Evolutionary conservation across 2,113 vertebrate species (phyloP).

Genomic region (Phycodurus eques): DNA sequence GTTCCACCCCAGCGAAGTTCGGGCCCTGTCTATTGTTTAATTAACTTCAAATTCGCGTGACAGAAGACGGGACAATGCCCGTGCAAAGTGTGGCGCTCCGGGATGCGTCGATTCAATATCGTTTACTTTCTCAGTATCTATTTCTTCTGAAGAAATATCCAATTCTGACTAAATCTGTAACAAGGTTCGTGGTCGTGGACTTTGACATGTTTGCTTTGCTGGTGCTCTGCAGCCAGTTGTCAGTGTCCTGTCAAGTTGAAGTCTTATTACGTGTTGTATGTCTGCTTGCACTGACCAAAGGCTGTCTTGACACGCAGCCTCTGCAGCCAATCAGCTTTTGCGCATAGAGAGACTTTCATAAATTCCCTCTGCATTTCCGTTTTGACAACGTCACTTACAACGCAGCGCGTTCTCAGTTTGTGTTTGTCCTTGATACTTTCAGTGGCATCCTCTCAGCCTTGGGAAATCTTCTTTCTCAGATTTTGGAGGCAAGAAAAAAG

Average conservation of each 20-base stretch:
- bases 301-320: constrained; percentile 21
- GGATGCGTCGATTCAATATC: neutral
- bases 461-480: constrained; percentile 82
- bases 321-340: constrained; percentile 57
- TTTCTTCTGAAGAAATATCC: constrained; percentile 11
- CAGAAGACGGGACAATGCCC: neutral
- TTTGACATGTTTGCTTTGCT: neutral
- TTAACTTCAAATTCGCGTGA: neutral
- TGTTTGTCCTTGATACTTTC: constrained; percentile 32
- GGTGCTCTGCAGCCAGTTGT: neutral
- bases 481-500: constrained; percentile 73
- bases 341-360: constrained; percentile 28
- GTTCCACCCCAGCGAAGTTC: neutral
- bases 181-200: constrained; percentile 54
- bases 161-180: constrained; percentile 8
- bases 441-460: constrained; percentile 83
- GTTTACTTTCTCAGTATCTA: constrained; percentile 8
- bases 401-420: neutral
- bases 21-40: neutral
- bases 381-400: neutral
- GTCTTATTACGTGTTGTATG: neutral
- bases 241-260: neutral
- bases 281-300: constrained; percentile 14
- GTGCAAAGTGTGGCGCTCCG: neutral
- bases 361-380: no score